Base-by-base conservation (phyloP, 1,140 invertebrate species). In the Andricus grossulariae region DNA sequence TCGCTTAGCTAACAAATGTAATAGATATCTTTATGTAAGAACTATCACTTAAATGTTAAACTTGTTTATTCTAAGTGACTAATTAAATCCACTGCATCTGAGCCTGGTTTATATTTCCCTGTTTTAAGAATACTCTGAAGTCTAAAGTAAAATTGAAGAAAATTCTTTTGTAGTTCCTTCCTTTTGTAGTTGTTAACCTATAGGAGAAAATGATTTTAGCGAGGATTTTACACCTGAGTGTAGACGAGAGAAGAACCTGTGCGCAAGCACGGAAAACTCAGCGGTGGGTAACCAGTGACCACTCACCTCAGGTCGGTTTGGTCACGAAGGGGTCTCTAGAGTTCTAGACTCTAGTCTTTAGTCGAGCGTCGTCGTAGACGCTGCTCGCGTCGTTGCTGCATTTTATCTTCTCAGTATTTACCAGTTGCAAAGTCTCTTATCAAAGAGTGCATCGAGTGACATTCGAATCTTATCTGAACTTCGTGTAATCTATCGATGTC, bases 301-400 rank as follows among this genome's bases (percentile, higher is more conserved):
- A 66, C 60, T 66, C 60, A 66, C 60, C 60, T 66, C 60, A 10
- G 25, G 13, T 66, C n/a, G 15, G 60, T 66, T 32, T 66, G 57
- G 57, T 21, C 57, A 15, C 25, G 25, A 39, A 39, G 12, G 39
- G n/a, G 60, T 66, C 60, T 66, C 60, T 66, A 66, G 39, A 45
- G 39, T 45, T 45, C 60, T 54, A 54, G 52, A 66, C 25, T 66
- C 39, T 60, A 60, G 21, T 60, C 84, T 86, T 87, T 88, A 89
- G 88, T 89, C 84, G 84, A 82, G 81, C 82, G 78, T 78, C 73
- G 84, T 80, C 84, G 80, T 80, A 84, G 84, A 83, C 84, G 81
- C 80, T 70, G 83, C 75, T 75, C 81, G 72, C 84, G 80, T 87
- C 86, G 79, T 5, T 70, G 45, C 74, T 60, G 45, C 74, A 15